Evolutionary conservation across 2,113 vertebrate species (phyloP), one percentile per base, ranked within the genome.

Genomic region (Peromyscus polionotus): DNA sequence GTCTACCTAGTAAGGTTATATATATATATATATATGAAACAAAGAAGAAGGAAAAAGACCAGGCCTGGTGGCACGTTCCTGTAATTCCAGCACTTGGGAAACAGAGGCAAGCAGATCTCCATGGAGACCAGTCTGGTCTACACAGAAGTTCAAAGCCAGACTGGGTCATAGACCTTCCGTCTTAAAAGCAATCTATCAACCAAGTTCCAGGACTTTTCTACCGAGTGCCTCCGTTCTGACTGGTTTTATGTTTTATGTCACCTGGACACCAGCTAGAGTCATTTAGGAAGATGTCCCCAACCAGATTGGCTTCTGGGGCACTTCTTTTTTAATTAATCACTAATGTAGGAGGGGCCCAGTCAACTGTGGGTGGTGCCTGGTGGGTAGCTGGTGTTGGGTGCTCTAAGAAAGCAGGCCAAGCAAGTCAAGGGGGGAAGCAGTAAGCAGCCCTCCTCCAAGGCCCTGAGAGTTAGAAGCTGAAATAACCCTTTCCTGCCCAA

Each of bases 201-300:
- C 61, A 51, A 90, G 75, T 57, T 45, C 48, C 36, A 61, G 73
- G 72, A n/a, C 80, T 77, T 93, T 73, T 84, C 92, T 89, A n/a
- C 87, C 87, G 48, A 80, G 31, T n/a, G 33, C 24, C 76, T 80
- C 75, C 24, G 10, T 42, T 75, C 72, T 75, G 39, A 22, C 22
- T 75, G 24, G 39, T 42, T 75, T 42, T 75, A 42, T 75, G 22
- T 24, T 75, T 42, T 75, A 42, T 75, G 72, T 24, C 72, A 26
- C 24, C 39, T 39, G 22, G 39, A 77, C 26, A 77, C 24, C 75
- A 77, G 26, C 26, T 48, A 48, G 26, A 48, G 42, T 28, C 75
- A 77, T 77, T 48, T 77, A 6, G 75, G 26, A 77, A 76, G 28
- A 77, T 28, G 42, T 42, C 70, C 72, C 20, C 75, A 73, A 73